Evolutionary conservation across 2,113 vertebrate species (phyloP), one percentile per base, ranked within the genome.

Genomic region (Promerops cafer): DNA sequence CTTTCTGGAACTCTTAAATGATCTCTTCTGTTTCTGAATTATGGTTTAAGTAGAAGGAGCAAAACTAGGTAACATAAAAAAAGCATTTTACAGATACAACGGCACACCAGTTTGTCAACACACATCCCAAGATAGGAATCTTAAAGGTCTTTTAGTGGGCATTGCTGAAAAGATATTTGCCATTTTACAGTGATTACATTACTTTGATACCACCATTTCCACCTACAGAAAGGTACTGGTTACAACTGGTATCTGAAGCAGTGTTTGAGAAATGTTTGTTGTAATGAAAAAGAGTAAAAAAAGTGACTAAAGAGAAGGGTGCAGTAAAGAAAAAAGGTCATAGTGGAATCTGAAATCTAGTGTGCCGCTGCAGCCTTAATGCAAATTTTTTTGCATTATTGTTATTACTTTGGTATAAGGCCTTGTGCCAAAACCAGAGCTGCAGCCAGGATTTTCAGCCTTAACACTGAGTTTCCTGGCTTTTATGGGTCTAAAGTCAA

Each of bases 391-490:
- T 66, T 84, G 7, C 24, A 3, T 35, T 59, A 24, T 64, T 83
- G 13, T 72, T 93, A 64, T 71, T 59, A 64, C 76, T 92, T 93
- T 95, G 85, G 50, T 72, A 11, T 27, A 30, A 50, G 3, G 10
- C 53, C 54, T 65, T 42, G 16, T 1, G 0, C 39, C 6, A 18
- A 91, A 64, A 71, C 75, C 35, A 40, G 65, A 84, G 56, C 59
- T 82, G 49, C 68, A 82, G 30, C 39, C 37, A 63, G 44, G 71
- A 88, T 92, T 97, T 97, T 95, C 80, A 94, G 63, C 31, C 82
- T 94, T 94, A 86, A 64, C 60, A 49, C 54, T 59, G 87, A 95
- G 76, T 87, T 94, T 95, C 83, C 61, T 61, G 75, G 45, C 5
- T 94, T 65, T 95, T 92, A 56, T 40, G 63, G 39, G n/a, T 87